Conservation (phyloP, 92 coral and sea anemone species). For the Meandrina meandrites region DNA sequence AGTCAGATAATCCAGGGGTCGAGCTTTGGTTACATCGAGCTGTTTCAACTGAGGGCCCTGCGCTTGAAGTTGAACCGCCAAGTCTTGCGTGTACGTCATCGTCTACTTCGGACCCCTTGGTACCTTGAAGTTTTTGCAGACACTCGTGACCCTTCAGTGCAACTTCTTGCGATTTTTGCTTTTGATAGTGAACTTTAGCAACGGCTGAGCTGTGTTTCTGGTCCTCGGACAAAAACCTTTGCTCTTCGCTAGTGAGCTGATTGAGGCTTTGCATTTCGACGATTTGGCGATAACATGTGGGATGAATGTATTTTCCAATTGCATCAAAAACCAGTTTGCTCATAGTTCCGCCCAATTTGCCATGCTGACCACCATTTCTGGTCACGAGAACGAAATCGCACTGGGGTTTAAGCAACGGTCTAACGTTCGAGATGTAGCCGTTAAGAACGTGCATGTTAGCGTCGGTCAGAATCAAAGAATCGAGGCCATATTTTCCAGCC, state of each 20-base stretch:
- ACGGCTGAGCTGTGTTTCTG: too few species aligned
- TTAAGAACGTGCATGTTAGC: conserved; percentile 36
- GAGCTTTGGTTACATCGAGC: too few species aligned
- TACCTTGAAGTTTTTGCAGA: not conserved
- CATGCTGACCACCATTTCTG: not conserved
- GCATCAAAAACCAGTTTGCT: conserved; percentile 54
- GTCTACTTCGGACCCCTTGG: too few species aligned
- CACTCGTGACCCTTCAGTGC: conserved; percentile 42
- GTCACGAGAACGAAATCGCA: conserved; percentile 56
- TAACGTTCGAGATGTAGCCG: conserved; percentile 27
- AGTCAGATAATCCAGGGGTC: too few species aligned
- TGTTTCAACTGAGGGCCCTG: too few species aligned
- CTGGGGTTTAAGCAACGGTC: not conserved
- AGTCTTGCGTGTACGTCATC: too few species aligned
- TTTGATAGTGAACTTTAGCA: too few species aligned
- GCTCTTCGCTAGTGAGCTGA: too few species aligned
- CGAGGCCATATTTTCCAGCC: conserved; percentile 49
- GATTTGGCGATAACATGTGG: conserved; percentile 26
- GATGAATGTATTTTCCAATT: not conserved
- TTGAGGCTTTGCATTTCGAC: too few species aligned
- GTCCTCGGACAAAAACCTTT: too few species aligned
- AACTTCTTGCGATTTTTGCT: conserved; percentile 18
- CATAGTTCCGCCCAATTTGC: conserved; percentile 30
- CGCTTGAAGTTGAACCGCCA: too few species aligned
- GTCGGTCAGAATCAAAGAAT: conserved; percentile 3